Evolutionary conservation across 2,888 invertebrate genomes (phyloP).

Genomic region (Drosophila flavopinicola): DNA sequence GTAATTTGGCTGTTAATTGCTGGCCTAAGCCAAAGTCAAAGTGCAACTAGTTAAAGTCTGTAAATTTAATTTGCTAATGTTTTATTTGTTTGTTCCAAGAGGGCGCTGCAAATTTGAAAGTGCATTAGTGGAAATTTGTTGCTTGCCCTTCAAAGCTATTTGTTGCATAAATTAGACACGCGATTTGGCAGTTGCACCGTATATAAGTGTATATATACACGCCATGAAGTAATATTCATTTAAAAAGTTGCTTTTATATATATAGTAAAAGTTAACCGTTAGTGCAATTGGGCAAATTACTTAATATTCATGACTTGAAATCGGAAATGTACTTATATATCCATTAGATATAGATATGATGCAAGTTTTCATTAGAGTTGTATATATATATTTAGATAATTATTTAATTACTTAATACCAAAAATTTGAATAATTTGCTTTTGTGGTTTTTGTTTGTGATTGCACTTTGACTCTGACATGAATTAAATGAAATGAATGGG

Average conservation of each 20-base stretch:
- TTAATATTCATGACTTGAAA: background rate
- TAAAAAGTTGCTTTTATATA: slow-evolving; percentile 6
- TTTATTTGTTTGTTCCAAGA: slow-evolving; percentile 4
- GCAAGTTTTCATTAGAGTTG: no score
- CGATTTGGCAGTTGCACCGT: slow-evolving; percentile 27
- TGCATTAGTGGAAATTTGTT: slow-evolving; percentile 33
- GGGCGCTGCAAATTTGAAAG: slow-evolving; percentile 54
- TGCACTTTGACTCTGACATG: slow-evolving; percentile 38
- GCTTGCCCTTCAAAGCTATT: slow-evolving; percentile 36
- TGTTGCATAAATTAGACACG: slow-evolving; percentile 31
- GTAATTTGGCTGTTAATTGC: slow-evolving; percentile 14
- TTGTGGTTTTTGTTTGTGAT: slow-evolving; percentile 6
- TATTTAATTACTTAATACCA: slow-evolving; percentile 12
- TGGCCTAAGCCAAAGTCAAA: slow-evolving; percentile 46
- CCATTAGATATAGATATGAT: background rate
- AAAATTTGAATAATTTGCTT: slow-evolving; percentile 16
- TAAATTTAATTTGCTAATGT: slow-evolving; percentile 21
- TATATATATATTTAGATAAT: no score
- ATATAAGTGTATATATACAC: slow-evolving; percentile 1
- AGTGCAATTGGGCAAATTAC: background rate
- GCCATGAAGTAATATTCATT: slow-evolving; percentile 2
- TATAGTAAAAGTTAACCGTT: background rate
- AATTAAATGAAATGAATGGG: slow-evolving; percentile 39
- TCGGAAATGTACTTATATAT: background rate
- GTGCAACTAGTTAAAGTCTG: slow-evolving; percentile 37